Percentiles rank a stretch among this genome's conserved stretches.
Conservation (phyloP, 2,113 vertebrate species). For the Cebus imitator region DNA sequence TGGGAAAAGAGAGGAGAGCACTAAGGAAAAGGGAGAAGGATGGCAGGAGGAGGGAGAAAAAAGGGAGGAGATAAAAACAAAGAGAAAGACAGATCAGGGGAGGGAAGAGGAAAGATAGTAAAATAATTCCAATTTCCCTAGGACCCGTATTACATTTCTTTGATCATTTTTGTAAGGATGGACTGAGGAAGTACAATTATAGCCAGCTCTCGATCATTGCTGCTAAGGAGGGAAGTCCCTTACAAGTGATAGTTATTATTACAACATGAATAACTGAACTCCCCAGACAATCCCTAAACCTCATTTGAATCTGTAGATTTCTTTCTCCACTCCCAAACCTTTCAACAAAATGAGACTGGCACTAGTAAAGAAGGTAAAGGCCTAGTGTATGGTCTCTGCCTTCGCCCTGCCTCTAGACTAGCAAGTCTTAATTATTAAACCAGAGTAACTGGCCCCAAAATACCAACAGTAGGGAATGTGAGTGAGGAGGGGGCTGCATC, state of each 20-base stretch:
- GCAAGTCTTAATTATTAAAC: conserved; percentile 8
- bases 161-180: conserved; percentile 55
- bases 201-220: conserved; percentile 44
- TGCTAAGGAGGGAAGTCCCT: conserved; percentile 49
- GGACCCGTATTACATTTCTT: conserved; percentile 15
- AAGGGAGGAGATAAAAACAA: neutral
- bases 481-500: neutral
- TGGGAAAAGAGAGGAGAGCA: neutral
- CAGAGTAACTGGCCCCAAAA: neutral
- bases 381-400: neutral
- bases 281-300: conserved; percentile 55
- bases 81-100: neutral
- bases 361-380: neutral
- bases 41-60: neutral
- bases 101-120: conserved; percentile 6
- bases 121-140: neutral
- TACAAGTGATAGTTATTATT: conserved; percentile 60
- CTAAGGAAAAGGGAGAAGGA: neutral
- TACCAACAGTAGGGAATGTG: neutral
- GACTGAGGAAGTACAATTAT: conserved; percentile 40
- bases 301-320: conserved; percentile 44
- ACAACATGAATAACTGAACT: conserved; percentile 63
- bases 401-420: neutral
- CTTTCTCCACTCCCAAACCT: neutral
- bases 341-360: neutral